Evolutionary conservation across 1,140 invertebrate genomes (phyloP), one percentile per base, ranked within the genome.

Genomic region (Portunus trituberculatus): DNA sequence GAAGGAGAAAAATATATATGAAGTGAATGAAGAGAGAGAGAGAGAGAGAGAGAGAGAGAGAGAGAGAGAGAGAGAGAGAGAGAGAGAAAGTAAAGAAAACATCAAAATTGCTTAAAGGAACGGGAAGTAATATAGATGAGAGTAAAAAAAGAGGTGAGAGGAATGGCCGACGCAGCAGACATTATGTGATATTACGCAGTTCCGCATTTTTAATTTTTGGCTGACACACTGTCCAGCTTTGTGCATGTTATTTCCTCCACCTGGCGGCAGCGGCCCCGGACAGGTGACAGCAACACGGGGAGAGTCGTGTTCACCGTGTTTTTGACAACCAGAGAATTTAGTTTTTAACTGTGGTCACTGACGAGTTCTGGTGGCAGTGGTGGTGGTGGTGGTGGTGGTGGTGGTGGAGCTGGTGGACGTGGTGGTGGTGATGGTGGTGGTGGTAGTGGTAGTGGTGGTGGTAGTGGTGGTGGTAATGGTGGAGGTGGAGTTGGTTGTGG

Each of bases 261-360:
- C 20, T n/a, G 67, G 67, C 20, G 67, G 20, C 52, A 59, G 52
- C 52, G 52, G 52, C 52, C 12, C 8, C 12, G 52, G 52, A n/a
- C 67, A 76, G 67, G 67, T 76, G 67, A 76, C 67, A 76, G 67
- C 67, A 20, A n/a, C 67, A 20, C 67, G 67, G 67, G 67, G 67
- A 76, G 20, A 76, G 67, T 76, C 67, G 67, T 76, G 67, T 76
- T n/a, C 20, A 25, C 67, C 25, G 67, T 76, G 67, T 76, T 76
- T 76, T 76, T 76, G 67, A 76, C 67, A 76, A 25, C 67, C 12
- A 76, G 67, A 76, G 67, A 76, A 76, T 76, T n/a, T 76, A n/a
- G 20, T 76, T 76, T 76, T 76, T n/a, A 76, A 76, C 67, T 76
- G 67, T 25, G n/a, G 67, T 76, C 67, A 76, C 67, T 76, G 67